phyloP scores from a whole-genome alignment of 2,797 vertebrate species.

The Hydrolagus colliei region DNA sequence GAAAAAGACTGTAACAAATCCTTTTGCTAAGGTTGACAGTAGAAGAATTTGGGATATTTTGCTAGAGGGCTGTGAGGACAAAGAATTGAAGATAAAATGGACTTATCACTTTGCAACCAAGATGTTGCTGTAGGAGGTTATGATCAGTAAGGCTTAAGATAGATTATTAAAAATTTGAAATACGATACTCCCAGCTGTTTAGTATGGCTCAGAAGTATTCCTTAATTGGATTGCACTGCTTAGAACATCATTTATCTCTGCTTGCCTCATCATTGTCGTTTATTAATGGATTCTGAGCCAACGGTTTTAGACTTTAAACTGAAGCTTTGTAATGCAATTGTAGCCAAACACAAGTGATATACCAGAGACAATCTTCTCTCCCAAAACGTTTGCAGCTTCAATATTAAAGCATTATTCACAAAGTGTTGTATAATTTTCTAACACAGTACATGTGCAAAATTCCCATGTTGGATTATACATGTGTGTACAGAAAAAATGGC shows the following conservation, averaged over 20 bases:
- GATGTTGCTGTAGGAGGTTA: background rate
- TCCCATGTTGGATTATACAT: too few relatives aligned
- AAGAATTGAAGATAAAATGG: background rate
- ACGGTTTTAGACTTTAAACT: background rate
- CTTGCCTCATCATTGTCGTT: background rate
- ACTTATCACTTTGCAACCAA: background rate
- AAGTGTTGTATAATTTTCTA: too few relatives aligned
- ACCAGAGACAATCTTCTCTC: background rate
- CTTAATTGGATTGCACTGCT: background rate
- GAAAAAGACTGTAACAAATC: background rate
- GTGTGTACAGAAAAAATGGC: too few relatives aligned
- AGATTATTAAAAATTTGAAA: background rate
- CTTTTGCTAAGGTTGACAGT: background rate
- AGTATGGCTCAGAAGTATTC: background rate
- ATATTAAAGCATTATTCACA: too few relatives aligned
- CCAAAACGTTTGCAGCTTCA: background rate
- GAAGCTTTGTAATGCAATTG: background rate
- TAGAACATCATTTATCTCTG: background rate
- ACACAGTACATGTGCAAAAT: too few relatives aligned
- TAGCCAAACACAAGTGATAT: background rate
- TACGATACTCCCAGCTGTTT: background rate
- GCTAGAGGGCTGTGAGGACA: background rate
- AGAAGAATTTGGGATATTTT: background rate
- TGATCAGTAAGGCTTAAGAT: background rate
- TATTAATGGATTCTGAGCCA: background rate